Percentiles rank a stretch among this genome's conserved stretches.
Evolutionary conservation across 2,113 vertebrate genomes (phyloP).

Genomic region (Speoplatyrhinus poulsoni): DNA sequence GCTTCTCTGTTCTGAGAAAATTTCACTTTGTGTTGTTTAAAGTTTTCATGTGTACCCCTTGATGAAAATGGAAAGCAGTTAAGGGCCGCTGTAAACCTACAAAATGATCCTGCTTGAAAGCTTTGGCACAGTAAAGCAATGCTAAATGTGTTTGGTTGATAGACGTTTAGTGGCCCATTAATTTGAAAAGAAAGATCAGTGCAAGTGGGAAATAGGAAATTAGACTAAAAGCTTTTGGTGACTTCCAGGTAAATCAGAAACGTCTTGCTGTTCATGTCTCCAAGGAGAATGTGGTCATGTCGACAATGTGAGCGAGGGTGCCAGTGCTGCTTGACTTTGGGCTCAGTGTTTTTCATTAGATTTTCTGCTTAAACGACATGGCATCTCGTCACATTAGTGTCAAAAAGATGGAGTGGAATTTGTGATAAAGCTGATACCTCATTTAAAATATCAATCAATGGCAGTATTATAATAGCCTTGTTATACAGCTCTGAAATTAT

Average conservation of each 20-base stretch:
- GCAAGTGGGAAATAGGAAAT: conserved; percentile 64
- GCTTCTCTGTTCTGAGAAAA: conserved; percentile 36
- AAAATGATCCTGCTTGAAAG: conserved; percentile 58
- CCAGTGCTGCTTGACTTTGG: background rate
- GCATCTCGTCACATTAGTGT: conserved; percentile 19
- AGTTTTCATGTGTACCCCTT: conserved; percentile 28
- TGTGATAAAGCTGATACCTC: conserved; percentile 15
- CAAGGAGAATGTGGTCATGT: background rate
- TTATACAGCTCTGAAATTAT: background rate
- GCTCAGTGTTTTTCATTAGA: background rate
- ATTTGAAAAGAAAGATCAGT: conserved; percentile 62
- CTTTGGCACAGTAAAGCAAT: conserved; percentile 53
- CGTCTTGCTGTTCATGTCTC: conserved; percentile 39
- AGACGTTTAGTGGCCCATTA: conserved; percentile 67
- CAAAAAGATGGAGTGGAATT: conserved; percentile 21
- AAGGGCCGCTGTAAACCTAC: conserved; percentile 58
- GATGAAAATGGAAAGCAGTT: conserved; percentile 54
- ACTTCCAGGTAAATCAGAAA: conserved; percentile 48
- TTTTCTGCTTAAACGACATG: conserved; percentile 16
- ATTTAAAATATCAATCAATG: conserved; percentile 40
- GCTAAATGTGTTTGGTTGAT: conserved; percentile 67
- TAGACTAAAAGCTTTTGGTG: conserved; percentile 71
- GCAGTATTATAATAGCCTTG: background rate
- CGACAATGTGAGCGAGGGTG: background rate
- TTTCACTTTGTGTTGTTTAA: conserved; percentile 19